A percentile compares a stretch with the other conserved stretches of the same genome.
Evolutionary conservation across 2,888 invertebrate species (phyloP).

Genomic region (Tiphia femorata): DNA sequence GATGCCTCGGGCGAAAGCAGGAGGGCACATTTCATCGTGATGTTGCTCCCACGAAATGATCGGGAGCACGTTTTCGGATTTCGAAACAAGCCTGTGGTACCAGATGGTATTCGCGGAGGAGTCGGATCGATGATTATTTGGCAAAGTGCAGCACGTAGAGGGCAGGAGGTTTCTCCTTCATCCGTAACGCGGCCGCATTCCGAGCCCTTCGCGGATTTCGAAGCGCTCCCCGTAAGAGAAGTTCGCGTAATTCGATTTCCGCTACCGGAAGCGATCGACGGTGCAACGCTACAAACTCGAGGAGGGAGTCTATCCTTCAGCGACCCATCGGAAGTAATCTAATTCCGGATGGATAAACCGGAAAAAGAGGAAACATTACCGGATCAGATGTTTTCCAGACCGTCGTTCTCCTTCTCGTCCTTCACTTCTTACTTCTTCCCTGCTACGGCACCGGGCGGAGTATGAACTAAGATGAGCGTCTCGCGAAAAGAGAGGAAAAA

Average conservation of each 20-base stretch:
- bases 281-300: no score
- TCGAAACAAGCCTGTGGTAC: no score
- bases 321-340: conserved; percentile 40
- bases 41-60: no score
- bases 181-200: background rate
- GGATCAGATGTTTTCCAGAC: conserved; percentile 33
- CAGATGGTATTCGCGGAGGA: no score
- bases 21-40: no score
- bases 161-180: conserved; percentile 9
- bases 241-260: conserved; percentile 39
- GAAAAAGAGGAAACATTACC: conserved; percentile 34
- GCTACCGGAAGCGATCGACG: conserved; percentile 21
- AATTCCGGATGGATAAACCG: conserved; percentile 34
- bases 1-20: no score
- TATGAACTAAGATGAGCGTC: no score
- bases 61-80: no score
- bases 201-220: background rate
- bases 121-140: background rate
- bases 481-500: no score
- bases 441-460: no score
- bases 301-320: conserved; percentile 24
- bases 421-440: conserved; percentile 10
- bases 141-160: background rate
- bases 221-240: no score
- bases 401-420: conserved; percentile 12